phyloP scores from a whole-genome alignment of 2,113 vertebrate genomes.

The Perca schrenkii region DNA sequence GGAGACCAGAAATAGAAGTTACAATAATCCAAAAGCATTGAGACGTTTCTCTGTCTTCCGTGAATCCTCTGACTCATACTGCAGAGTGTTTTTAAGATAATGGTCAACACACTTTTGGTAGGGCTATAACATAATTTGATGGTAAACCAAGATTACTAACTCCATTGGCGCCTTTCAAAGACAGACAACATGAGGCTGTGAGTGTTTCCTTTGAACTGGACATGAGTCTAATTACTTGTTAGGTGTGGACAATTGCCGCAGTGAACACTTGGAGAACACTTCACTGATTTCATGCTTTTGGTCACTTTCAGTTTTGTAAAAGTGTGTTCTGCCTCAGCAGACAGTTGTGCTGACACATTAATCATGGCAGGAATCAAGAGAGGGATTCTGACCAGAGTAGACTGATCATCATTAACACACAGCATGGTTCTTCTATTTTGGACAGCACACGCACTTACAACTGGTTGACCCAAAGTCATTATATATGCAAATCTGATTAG shows the following conservation, averaged over 20 bases:
- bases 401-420: constrained; percentile 37
- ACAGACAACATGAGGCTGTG: neutral
- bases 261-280: constrained; percentile 2
- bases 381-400: constrained; percentile 5
- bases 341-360: constrained; percentile 43
- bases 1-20: neutral
- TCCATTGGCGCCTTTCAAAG: neutral
- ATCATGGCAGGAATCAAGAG: constrained; percentile 17
- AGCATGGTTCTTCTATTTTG: constrained; percentile 20
- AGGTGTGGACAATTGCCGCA: neutral
- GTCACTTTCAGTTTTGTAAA: constrained; percentile 27
- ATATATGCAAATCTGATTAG: constrained; percentile 63
- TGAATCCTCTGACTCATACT: neutral
- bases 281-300: constrained; percentile 31
- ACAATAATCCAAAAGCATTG: neutral
- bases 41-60: neutral
- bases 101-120: neutral
- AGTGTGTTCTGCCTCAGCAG: constrained; percentile 25
- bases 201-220: neutral
- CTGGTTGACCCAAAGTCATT: constrained; percentile 48
- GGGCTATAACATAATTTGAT: neutral
- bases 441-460: neutral
- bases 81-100: neutral
- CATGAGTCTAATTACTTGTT: constrained; percentile 1
- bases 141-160: neutral